A percentile compares a stretch with the other conserved stretches of the same genome.
phyloP scores from a whole-genome alignment of 2,113 vertebrate genomes.

The Misgurnus mizolepis region DNA sequence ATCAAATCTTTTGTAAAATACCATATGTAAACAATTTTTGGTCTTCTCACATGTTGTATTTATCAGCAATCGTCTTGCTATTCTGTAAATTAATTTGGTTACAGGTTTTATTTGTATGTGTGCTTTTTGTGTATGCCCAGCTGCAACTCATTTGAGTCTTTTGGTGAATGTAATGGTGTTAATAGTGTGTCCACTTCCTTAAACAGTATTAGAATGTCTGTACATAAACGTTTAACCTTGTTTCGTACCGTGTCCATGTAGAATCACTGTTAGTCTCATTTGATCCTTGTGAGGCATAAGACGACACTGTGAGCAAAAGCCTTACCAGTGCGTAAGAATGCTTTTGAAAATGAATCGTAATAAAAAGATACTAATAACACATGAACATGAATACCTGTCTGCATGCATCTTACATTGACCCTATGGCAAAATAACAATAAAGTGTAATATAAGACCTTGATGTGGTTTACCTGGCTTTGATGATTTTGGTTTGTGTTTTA shows the following conservation, averaged over 20 bases:
- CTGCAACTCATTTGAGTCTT: slow-evolving; percentile 68
- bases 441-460: slow-evolving; percentile 60
- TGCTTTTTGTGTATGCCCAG: slow-evolving; percentile 64
- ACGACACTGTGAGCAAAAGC: slow-evolving; percentile 91
- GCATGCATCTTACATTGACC: slow-evolving; percentile 88
- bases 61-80: slow-evolving; percentile 28
- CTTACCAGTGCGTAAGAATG: slow-evolving; percentile 77
- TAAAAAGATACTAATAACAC: slow-evolving; percentile 68
- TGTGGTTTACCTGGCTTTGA: slow-evolving; percentile 15
- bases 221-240: slow-evolving; percentile 72
- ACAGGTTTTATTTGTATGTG: slow-evolving; percentile 60
- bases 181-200: slow-evolving; percentile 74
- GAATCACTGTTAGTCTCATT: slow-evolving; percentile 71
- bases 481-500: neutral
- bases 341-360: slow-evolving; percentile 77
- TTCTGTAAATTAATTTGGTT: slow-evolving; percentile 63
- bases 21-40: slow-evolving; percentile 27
- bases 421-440: slow-evolving; percentile 74
- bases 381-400: slow-evolving; percentile 77
- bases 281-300: slow-evolving; percentile 71
- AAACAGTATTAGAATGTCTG: slow-evolving; percentile 83
- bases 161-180: slow-evolving; percentile 78
- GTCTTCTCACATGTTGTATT: slow-evolving; percentile 37
- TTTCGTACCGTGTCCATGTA: slow-evolving; percentile 77
- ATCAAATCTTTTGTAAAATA: slow-evolving; percentile 43